These are phyloP conservation scores for Eulithis prunata DNA, from an alignment of 2,888 invertebrate genomes.

Conservation along the genomic window DNA sequence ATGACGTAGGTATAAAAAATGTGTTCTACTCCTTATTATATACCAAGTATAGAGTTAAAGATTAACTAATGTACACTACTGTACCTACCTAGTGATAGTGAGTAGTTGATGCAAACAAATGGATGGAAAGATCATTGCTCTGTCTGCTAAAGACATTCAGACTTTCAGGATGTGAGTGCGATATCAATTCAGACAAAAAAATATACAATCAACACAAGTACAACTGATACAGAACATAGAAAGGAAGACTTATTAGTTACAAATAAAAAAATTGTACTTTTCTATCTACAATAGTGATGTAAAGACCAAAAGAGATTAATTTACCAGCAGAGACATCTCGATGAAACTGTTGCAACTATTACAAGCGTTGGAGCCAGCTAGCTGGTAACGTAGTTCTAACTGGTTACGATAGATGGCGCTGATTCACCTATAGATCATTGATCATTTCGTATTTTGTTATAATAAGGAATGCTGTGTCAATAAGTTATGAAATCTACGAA, in stretches of 20 bases:
- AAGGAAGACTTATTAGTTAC: no score
- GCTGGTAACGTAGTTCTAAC: slow-evolving; percentile 9
- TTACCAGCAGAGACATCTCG: slow-evolving; percentile 23
- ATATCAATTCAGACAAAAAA: slow-evolving; percentile 2
- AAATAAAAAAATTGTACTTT: no score
- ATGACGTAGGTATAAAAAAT: no score
- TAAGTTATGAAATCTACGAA: slow-evolving; percentile 2
- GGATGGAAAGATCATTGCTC: slow-evolving; percentile 5
- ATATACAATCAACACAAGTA: no score
- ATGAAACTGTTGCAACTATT: slow-evolving; percentile 5
- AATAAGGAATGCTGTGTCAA: not conserved
- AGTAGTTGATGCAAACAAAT: not conserved
- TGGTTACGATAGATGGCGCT: slow-evolving; percentile 34
- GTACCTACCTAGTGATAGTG: no score
- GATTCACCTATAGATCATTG: slow-evolving; percentile 33
- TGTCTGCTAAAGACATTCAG: slow-evolving; percentile 37
- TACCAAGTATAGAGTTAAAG: no score
- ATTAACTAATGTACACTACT: no score
- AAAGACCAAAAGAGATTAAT: not conserved
- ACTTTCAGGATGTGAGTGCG: slow-evolving; percentile 25
- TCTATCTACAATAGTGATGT: no score
- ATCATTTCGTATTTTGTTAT: not conserved
- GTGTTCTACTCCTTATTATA: no score
- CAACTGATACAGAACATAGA: no score
- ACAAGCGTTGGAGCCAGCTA: not conserved